These are phyloP conservation scores for Matsumyia berberina DNA, from an alignment of 2,888 invertebrate species.

Conservation along the genomic window DNA sequence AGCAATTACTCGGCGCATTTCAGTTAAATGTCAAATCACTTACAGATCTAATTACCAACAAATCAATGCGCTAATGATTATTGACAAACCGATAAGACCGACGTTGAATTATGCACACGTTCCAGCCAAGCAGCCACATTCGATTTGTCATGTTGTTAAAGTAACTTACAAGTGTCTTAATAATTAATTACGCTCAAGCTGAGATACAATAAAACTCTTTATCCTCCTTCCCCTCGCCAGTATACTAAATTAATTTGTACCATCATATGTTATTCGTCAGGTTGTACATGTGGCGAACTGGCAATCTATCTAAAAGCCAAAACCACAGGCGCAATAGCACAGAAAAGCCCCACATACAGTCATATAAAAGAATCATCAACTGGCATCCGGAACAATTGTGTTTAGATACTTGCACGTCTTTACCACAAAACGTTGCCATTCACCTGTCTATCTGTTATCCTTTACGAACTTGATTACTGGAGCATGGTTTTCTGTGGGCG, in stretches of 20 bases:
- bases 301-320: slow-evolving; percentile 56
- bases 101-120: slow-evolving; percentile 58
- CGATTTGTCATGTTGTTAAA: slow-evolving; percentile 71
- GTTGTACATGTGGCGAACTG: slow-evolving; percentile 56
- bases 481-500: slow-evolving; percentile 38
- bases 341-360: not conserved
- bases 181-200: slow-evolving; percentile 61
- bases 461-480: slow-evolving; percentile 58
- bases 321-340: not conserved
- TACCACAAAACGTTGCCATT: slow-evolving; percentile 71
- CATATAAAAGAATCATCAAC: slow-evolving; percentile 64
- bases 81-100: slow-evolving; percentile 72
- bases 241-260: slow-evolving; percentile 69
- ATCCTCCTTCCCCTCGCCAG: not conserved
- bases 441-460: slow-evolving; percentile 71
- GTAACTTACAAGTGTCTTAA: slow-evolving; percentile 63
- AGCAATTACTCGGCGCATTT: slow-evolving; percentile 36
- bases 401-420: slow-evolving; percentile 66
- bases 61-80: slow-evolving; percentile 65
- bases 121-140: slow-evolving; percentile 40
- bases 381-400: slow-evolving; percentile 15
- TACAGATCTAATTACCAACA: slow-evolving; percentile 21
- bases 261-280: slow-evolving; percentile 66
- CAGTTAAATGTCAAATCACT: slow-evolving; percentile 41
- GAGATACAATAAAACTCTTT: slow-evolving; percentile 46